Conservation (phyloP, 2,888 invertebrate genomes). For the Stenodera caucasica region DNA sequence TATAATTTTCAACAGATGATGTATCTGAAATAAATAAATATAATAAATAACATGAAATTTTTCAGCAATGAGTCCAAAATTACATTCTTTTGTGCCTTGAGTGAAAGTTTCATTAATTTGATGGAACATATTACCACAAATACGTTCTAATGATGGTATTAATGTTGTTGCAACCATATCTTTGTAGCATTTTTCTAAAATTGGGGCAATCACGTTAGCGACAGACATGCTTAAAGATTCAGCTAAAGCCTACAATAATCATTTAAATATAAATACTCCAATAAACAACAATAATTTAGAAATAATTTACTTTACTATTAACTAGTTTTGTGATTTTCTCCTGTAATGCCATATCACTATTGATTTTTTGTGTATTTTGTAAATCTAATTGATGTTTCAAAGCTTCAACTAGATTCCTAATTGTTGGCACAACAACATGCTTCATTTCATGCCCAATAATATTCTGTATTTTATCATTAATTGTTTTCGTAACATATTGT, state of each 20-base stretch:
- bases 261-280: background rate
- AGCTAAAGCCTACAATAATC: slow-evolving; percentile 64
- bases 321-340: slow-evolving; percentile 81
- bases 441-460: slow-evolving; percentile 62
- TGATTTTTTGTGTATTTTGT: slow-evolving; percentile 73
- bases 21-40: slow-evolving; percentile 48
- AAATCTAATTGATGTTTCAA: slow-evolving; percentile 72
- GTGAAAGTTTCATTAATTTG: slow-evolving; percentile 89
- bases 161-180: slow-evolving; percentile 75
- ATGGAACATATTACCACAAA: slow-evolving; percentile 82
- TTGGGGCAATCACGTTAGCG: slow-evolving; percentile 69
- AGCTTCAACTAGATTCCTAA: slow-evolving; percentile 71
- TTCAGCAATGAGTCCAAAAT: slow-evolving; percentile 39
- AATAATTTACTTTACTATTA: slow-evolving; percentile 69
- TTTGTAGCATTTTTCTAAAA: slow-evolving; percentile 75
- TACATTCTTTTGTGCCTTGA: slow-evolving; percentile 88
- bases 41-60: background rate
- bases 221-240: slow-evolving; percentile 74
- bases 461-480: slow-evolving; percentile 59
- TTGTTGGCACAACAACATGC: slow-evolving; percentile 58
- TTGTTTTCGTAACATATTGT: slow-evolving; percentile 53
- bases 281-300: slow-evolving; percentile 15
- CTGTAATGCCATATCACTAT: slow-evolving; percentile 73
- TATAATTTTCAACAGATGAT: slow-evolving; percentile 53
- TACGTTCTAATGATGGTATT: slow-evolving; percentile 84